Percentiles rank a stretch among this genome's conserved stretches.
Evolutionary conservation across 92 coral and sea anemone genomes (phyloP).

Genomic region (Anthopleura xanthogrammica): DNA sequence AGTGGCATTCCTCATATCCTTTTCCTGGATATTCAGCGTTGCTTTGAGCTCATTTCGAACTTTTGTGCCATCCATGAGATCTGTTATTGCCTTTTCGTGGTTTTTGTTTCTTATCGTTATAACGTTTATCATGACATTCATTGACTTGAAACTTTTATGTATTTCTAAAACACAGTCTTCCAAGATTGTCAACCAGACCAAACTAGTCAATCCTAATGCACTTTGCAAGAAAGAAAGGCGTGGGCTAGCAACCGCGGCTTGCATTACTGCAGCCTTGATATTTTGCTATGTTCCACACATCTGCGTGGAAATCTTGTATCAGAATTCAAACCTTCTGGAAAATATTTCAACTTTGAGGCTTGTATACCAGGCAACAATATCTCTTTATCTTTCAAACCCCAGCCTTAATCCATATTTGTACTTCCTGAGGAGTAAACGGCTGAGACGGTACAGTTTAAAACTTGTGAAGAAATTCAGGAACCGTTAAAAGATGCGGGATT

Average conservation of each 20-base stretch:
- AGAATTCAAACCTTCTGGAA: not conserved
- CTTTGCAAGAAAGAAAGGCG: not conserved
- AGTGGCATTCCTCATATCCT: not conserved
- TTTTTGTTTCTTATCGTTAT: not conserved
- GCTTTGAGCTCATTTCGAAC: not conserved
- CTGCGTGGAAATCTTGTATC: not conserved
- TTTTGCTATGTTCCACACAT: not conserved
- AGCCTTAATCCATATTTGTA: not conserved
- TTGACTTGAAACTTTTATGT: not conserved
- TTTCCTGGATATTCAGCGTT: not conserved
- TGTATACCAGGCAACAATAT: not conserved
- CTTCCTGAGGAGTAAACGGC: not conserved
- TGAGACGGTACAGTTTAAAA: constrained; percentile 2
- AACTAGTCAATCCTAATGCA: not conserved
- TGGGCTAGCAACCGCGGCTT: not conserved
- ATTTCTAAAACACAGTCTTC: not conserved
- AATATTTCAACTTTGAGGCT: not conserved
- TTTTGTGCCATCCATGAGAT: not conserved
- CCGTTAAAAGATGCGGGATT: not conserved
- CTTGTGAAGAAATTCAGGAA: not conserved
- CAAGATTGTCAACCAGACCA: not conserved
- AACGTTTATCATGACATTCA: not conserved
- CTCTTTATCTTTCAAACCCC: constrained; percentile 1
- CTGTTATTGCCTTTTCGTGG: not conserved
- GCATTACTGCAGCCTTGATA: not conserved